Percentiles rank a stretch among this genome's conserved stretches.
Evolutionary conservation across 1,140 invertebrate genomes (phyloP).

Genomic region (Micrasema longulum): DNA sequence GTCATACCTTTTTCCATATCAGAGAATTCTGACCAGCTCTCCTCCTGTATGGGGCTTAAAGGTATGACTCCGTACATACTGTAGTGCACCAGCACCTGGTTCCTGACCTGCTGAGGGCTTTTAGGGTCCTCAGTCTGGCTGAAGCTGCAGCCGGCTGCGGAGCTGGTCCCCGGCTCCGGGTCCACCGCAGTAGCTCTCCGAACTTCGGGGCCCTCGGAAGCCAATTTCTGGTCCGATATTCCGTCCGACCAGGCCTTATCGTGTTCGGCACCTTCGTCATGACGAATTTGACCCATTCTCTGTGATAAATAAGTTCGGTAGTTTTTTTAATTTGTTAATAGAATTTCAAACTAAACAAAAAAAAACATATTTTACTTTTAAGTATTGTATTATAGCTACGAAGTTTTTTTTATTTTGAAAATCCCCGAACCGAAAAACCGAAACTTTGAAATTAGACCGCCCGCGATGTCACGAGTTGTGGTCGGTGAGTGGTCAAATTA

Average conservation of each 20-base stretch:
- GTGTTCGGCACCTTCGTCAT: constrained; percentile 52
- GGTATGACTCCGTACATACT: constrained; percentile 67
- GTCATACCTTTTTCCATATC: constrained; percentile 51
- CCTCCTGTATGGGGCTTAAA: constrained; percentile 75
- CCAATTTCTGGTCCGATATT: neutral
- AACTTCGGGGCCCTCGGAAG: neutral
- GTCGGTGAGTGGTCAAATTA: too few relatives aligned
- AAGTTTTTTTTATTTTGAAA: too few relatives aligned
- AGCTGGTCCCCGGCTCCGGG: constrained; percentile 17
- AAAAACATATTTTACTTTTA: too few relatives aligned
- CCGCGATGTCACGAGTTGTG: too few relatives aligned
- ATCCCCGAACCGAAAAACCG: too few relatives aligned
- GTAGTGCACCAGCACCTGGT: constrained; percentile 66
- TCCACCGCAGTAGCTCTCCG: neutral
- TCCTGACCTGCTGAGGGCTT: constrained; percentile 49
- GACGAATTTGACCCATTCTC: constrained; percentile 47
- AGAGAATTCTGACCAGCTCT: constrained; percentile 62
- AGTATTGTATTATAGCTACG: too few relatives aligned
- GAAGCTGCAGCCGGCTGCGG: neutral
- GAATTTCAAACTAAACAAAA: too few relatives aligned
- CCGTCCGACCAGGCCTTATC: constrained; percentile 6
- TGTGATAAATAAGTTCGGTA: constrained; percentile 29
- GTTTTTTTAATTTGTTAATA: too few relatives aligned
- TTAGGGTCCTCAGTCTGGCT: constrained; percentile 5
- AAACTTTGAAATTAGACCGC: too few relatives aligned